Evolutionary conservation across 2,888 invertebrate species (phyloP), one percentile per base, ranked within the genome.

Genomic region (Cantharis flavilabris): DNA sequence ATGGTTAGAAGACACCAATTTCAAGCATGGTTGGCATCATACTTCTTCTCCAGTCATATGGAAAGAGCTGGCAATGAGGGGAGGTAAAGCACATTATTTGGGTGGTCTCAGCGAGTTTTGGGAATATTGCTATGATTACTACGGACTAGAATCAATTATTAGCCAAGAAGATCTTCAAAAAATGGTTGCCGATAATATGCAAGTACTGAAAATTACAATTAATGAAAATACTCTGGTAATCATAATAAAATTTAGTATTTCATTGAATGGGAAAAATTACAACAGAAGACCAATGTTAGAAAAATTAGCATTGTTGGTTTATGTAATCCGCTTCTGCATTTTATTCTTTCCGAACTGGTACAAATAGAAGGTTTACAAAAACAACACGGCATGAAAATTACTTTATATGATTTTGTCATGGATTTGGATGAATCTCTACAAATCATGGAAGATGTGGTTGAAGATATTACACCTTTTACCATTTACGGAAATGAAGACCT

Each of bases 61-160:
- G 92, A 92, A 91, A 85, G 92, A 93, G 86, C 84, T 92, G 74
- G 86, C 90, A 72, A 87, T 89, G 84, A 88, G 89, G 82, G 91
- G 91, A 18, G 91, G 91, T 65, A 91, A 90, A 81, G 88, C 90
- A 0, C 88, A 87, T 82, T 90, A 92, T 69, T 90, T 93, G n/a
- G 93, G 93, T 9, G 90, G 91, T 69, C 88, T 90, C 3, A 86
- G 89, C 63, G 90, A 92, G 75, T 93, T 93, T 88, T 89, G 91
- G 87, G 91, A 92, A 84, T 92, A 92, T 81, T 90, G 91, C 81
- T 89, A 90, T 84, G 90, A 92, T 49, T 92, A 92, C 86, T 93
- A 93, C 82, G 88, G 88, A 3, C 81, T 90, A 13, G 85, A 87
- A 78, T 86, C 87, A 3, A 73, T 82, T 63, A 83, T 89, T 18